Base-by-base conservation (phyloP, 1,140 invertebrate genomes). In the Panulirus ornatus region DNA sequence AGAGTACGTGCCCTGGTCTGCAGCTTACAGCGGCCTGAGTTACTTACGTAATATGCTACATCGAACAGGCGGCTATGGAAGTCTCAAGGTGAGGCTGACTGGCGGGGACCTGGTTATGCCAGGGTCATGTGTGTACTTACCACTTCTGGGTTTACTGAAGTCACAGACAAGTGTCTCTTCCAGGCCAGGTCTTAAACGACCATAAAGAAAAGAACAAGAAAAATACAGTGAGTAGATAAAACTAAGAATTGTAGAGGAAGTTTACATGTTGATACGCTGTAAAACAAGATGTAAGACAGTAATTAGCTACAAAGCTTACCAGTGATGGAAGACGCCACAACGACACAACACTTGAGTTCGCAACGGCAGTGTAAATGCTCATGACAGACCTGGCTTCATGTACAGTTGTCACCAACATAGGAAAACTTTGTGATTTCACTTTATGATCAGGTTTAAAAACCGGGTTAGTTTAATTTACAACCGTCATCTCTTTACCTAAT, bases 1-100 rank as follows among this genome's bases (percentile, higher is more conserved):
- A 2, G 91, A 92, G 44, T 91, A 73, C 58, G 75, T 91, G 22
- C 92, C 92, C 6, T 91, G 90, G 91, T 36, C 36, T 16, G n/a
- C 92, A 27, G 91, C 91, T 11, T 38, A 91, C 42, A 79, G 51
- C 40, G 73, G 75, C 44, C 66, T 92, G 36, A 58, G 34, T 1
- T 92, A 89, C 75, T 36, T 92, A 9, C 58, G 73, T 27, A 54
- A 44, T 34, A 91, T 90, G 92, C 87, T 92, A 51, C 44, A 66
- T 8, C 70, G 85, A 0, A 91, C 81, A 9, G 63, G 70, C 22
- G 87, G 82, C 1, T 92, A 91, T 63, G 92, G 92, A 16, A 73
- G 79, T 2, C 81, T 92, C 44, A 86, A 92, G 83, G 92, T 89
- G 54, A 42, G 70, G 9, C 6, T 73, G 38, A 11, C 38, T 34